A percentile compares a stretch with the other conserved stretches of the same genome.
phyloP scores from a whole-genome alignment of 2,888 invertebrate species.

The Drosophila subquinaria region DNA sequence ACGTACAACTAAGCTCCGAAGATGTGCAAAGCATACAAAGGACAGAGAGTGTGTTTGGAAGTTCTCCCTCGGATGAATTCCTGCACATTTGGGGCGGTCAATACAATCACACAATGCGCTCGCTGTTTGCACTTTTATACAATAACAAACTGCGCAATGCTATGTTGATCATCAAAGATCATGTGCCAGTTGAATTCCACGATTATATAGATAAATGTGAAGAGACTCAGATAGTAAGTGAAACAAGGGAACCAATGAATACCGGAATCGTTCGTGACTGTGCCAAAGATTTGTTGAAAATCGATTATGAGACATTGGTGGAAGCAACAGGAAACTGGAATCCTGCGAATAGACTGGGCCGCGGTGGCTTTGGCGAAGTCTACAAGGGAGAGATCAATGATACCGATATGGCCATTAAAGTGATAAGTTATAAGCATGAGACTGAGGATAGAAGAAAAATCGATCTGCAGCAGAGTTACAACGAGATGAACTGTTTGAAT shows the following conservation, averaged over 20 bases:
- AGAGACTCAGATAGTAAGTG: slow-evolving; percentile 63
- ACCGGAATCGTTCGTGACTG: slow-evolving; percentile 49
- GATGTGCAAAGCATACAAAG: slow-evolving; percentile 85
- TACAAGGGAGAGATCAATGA: slow-evolving; percentile 93
- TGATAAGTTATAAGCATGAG: slow-evolving; percentile 88
- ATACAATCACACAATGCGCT: slow-evolving; percentile 92
- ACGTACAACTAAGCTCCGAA: slow-evolving; percentile 88
- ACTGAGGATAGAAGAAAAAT: slow-evolving; percentile 83
- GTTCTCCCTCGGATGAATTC: slow-evolving; percentile 91
- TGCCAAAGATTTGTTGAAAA: slow-evolving; percentile 88
- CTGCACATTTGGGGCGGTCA: slow-evolving; percentile 93
- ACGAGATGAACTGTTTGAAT: slow-evolving; percentile 92
- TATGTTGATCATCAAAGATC: slow-evolving; percentile 89
- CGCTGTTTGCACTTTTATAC: slow-evolving; percentile 91
- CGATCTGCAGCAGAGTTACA: slow-evolving; percentile 89
- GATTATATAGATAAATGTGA: slow-evolving; percentile 85
- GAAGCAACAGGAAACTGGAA: slow-evolving; percentile 93
- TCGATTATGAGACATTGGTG: slow-evolving; percentile 91
- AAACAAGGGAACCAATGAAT: slow-evolving; percentile 49
- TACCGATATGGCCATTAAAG: slow-evolving; percentile 94
- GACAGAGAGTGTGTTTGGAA: slow-evolving; percentile 86
- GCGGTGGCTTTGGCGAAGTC: slow-evolving; percentile 97
- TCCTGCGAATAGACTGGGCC: slow-evolving; percentile 90
- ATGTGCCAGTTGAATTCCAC: slow-evolving; percentile 89
- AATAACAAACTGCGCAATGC: slow-evolving; percentile 91